Percentiles rank a stretch among this genome's conserved stretches.
These are phyloP conservation scores for Diarsia dahlii DNA, from an alignment of 2,888 invertebrate genomes.

Conservation along the genomic window DNA sequence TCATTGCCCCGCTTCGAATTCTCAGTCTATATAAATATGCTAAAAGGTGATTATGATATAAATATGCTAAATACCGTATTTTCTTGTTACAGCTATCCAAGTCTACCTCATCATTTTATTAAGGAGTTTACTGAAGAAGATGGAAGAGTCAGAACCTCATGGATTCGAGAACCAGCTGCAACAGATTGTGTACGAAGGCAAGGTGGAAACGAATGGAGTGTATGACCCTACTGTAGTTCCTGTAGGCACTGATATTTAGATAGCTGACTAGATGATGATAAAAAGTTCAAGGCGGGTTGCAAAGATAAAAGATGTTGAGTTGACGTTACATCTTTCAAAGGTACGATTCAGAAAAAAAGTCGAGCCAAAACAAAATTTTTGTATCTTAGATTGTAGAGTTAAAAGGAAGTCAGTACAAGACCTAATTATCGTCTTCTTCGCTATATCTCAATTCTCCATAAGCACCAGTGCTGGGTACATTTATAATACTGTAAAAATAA, in stretches of 20 bases:
- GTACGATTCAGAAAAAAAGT: neutral
- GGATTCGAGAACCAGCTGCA: constrained; percentile 82
- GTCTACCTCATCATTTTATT: constrained; percentile 79
- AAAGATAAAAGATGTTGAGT: neutral
- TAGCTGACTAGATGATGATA: neutral
- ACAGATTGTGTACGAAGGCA: constrained; percentile 78
- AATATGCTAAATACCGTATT: neutral
- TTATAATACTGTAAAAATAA: neutral
- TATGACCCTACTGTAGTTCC: constrained; percentile 69
- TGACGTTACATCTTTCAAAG: neutral
- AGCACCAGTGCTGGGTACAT: neutral
- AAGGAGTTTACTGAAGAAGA: constrained; percentile 79
- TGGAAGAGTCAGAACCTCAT: constrained; percentile 72
- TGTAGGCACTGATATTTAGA: constrained; percentile 42
- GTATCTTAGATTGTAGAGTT: neutral
- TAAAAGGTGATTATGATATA: too few relatives aligned
- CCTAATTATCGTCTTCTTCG: neutral
- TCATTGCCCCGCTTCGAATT: too few relatives aligned
- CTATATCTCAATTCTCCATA: neutral
- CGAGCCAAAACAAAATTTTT: neutral
- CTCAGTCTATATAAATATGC: neutral
- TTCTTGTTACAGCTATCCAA: constrained; percentile 75
- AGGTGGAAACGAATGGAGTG: constrained; percentile 71
- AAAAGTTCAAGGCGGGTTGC: constrained; percentile 1
- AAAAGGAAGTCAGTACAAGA: neutral